These are phyloP conservation scores for Microcebus murinus DNA, from an alignment of 2,113 vertebrate genomes.

Conservation along the genomic window DNA sequence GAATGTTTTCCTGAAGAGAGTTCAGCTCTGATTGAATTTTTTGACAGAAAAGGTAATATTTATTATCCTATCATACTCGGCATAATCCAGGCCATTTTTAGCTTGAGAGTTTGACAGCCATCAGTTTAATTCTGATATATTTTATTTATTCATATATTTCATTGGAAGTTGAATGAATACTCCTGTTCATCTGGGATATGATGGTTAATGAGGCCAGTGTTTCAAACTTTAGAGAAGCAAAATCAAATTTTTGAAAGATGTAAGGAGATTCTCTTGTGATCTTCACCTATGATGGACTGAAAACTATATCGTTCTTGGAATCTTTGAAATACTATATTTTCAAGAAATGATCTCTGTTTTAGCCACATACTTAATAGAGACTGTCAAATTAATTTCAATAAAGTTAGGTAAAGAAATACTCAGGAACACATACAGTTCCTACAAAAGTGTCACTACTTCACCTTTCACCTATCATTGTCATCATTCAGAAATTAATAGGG, in stretches of 20 bases:
- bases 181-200: not conserved
- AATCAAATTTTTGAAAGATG: not conserved
- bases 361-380: not conserved
- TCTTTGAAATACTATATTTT: not conserved
- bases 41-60: conserved; percentile 86
- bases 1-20: conserved; percentile 82
- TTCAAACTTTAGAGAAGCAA: not conserved
- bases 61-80: not conserved
- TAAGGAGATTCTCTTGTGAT: not conserved
- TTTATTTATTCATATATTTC: not conserved
- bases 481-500: not conserved
- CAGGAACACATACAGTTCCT: not conserved
- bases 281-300: not conserved
- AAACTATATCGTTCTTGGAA: not conserved
- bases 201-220: not conserved
- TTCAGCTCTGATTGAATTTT: conserved; percentile 89
- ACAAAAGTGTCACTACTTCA: not conserved
- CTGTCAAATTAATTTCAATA: not conserved
- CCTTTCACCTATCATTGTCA: not conserved
- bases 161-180: not conserved
- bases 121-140: not conserved
- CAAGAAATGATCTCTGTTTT: not conserved
- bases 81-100: not conserved
- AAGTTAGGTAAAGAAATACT: not conserved
- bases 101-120: not conserved